phyloP scores from a whole-genome alignment of 92 coral and sea anemone species.

The Pocillopora meandrina region DNA sequence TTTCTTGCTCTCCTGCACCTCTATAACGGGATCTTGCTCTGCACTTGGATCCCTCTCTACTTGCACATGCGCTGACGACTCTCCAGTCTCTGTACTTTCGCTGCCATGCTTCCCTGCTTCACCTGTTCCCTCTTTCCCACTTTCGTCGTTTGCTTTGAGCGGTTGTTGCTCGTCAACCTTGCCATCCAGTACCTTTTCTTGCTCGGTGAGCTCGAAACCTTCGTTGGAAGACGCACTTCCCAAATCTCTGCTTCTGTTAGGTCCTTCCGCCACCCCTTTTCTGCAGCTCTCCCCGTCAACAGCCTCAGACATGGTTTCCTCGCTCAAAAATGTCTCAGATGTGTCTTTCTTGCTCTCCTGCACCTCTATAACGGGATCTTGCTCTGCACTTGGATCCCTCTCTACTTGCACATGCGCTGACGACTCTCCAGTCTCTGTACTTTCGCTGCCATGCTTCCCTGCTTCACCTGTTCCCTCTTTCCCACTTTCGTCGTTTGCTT shows the following conservation, averaged over 20 bases:
- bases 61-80: background rate
- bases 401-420: background rate
- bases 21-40: background rate
- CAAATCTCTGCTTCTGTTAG: background rate
- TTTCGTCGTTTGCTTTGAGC: background rate
- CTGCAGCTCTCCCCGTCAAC: background rate
- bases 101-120: background rate
- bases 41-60: background rate
- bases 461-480: background rate
- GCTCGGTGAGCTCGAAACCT: slow-evolving; percentile 15
- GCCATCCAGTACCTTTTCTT: background rate
- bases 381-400: background rate
- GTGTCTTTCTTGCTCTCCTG: background rate
- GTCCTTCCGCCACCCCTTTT: background rate
- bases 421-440: background rate
- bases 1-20: background rate
- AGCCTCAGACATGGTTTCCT: background rate
- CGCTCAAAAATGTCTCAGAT: background rate
- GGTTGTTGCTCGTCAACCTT: background rate
- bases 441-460: background rate
- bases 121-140: background rate
- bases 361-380: background rate
- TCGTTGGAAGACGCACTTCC: slow-evolving; percentile 26
- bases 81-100: background rate
- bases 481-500: background rate